Conservation (phyloP, 2,888 invertebrate genomes). For the Drosophila barbarae region DNA sequence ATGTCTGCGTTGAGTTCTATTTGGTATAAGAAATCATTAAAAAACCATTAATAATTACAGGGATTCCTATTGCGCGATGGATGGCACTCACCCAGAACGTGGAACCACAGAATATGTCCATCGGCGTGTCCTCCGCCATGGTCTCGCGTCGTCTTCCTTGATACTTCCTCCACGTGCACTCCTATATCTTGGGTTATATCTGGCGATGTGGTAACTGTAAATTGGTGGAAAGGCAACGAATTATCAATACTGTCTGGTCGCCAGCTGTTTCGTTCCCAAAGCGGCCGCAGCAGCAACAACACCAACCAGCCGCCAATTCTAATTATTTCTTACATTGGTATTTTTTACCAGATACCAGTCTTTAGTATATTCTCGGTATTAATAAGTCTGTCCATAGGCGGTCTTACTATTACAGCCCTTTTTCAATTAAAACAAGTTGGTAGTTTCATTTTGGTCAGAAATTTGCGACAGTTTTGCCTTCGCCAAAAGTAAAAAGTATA, state of each 20-base stretch:
- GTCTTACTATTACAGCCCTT: slow-evolving; percentile 12
- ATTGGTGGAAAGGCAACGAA: slow-evolving; percentile 11
- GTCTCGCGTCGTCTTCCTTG: slow-evolving; percentile 27
- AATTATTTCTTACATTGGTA: slow-evolving; percentile 11
- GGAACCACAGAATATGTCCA: slow-evolving; percentile 89
- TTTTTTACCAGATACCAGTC: neutral
- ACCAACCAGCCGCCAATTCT: slow-evolving; percentile 26
- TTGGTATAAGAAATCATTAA: neutral
- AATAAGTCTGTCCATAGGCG: neutral
- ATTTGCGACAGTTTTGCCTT: slow-evolving; percentile 2
- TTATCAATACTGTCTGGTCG: slow-evolving; percentile 19
- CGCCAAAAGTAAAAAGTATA: neutral
- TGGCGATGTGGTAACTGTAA: slow-evolving; percentile 27
- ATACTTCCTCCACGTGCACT: slow-evolving; percentile 20
- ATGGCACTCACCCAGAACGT: slow-evolving; percentile 88
- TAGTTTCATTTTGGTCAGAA: slow-evolving; percentile 4
- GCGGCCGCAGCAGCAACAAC: slow-evolving; percentile 24
- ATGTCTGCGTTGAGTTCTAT: slow-evolving; percentile 88
- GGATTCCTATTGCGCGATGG: neutral
- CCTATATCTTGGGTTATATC: slow-evolving; percentile 34
- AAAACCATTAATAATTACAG: neutral
- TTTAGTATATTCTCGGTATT: neutral
- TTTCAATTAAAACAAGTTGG: slow-evolving; percentile 2
- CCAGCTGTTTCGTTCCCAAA: slow-evolving; percentile 44
- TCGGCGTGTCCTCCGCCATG: slow-evolving; percentile 78